These are phyloP conservation scores for Dromococcyx pavoninus DNA, from an alignment of 2,797 vertebrate species.

Conservation along the genomic window DNA sequence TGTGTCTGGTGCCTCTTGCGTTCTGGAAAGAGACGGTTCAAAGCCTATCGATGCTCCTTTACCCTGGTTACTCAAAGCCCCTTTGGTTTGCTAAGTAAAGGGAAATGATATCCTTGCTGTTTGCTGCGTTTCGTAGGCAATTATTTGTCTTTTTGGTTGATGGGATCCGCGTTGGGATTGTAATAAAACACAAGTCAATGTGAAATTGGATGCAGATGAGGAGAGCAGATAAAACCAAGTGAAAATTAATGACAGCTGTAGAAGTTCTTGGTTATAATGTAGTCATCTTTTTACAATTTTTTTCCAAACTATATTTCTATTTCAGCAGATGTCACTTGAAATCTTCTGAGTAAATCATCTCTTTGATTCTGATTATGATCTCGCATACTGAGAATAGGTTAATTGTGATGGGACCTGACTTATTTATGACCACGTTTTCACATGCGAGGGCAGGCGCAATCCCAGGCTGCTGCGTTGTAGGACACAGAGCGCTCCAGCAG, in stretches of 20 bases:
- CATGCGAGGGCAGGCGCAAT: background rate
- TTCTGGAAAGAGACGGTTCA: background rate
- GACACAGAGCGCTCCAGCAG: background rate
- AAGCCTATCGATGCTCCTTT: background rate
- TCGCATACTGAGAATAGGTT: conserved; percentile 12
- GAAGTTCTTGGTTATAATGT: conserved; percentile 53
- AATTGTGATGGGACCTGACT: conserved; percentile 15
- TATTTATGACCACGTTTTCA: background rate
- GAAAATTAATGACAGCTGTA: conserved; percentile 71
- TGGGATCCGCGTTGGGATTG: conserved; percentile 43
- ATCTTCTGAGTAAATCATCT: conserved; percentile 37
- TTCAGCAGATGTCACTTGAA: conserved; percentile 62
- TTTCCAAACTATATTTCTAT: conserved; percentile 62
- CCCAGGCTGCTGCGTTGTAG: background rate
- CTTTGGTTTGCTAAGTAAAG: background rate
- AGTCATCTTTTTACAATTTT: conserved; percentile 42
- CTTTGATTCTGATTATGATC: conserved; percentile 34
- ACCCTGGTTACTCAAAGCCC: conserved; percentile 2
- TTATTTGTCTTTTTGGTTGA: conserved; percentile 58
- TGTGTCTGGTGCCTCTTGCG: background rate
- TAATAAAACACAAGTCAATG: conserved; percentile 68
- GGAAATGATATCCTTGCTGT: conserved; percentile 40
- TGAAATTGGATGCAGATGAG: conserved; percentile 66
- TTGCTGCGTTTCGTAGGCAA: conserved; percentile 51
- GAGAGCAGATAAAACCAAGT: conserved; percentile 65